Evolutionary conservation across 2,888 invertebrate genomes (phyloP), one percentile per base, ranked within the genome.

Genomic region (Polymixis flavicincta): DNA sequence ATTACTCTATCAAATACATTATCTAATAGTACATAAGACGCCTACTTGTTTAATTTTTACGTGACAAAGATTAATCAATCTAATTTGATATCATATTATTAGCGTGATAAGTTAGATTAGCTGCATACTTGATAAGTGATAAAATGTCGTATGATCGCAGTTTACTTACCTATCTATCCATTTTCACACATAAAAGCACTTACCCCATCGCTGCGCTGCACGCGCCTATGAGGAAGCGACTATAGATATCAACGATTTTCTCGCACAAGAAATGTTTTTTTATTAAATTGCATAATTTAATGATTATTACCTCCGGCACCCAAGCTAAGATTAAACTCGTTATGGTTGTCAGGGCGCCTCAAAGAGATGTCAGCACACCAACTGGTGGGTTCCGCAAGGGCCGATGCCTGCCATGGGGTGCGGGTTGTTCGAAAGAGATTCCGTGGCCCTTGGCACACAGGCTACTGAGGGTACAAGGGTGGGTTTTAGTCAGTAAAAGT

Each of bases 1-100:
- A 57, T 54, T 45, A 74, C 42, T 19, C 52, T 75, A 76, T 74
- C 28, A 64, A 48, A 50, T 28, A 48, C 28, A 2, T 1, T 45
- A 45, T 3, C n/a, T 61, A 22, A 37, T 17, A 6, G 0, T 45
- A 45, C 11, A 11, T 17, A 17, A 48, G 11, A 45, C 55, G 37
- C 55, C 48, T 55, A 48, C 48, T n/a, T 42, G 25, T 19, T 54
- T 32, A 19, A 14, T 76, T 50, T 19, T n/a, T 5, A 64, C 48
- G 65, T 64, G 37, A 76, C 25, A 37, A 25, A 48, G 25, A 63
- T 42, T 6, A 55, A 54, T 54, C 55, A 55, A 25, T 25, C 55
- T 55, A 14, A 8, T 22, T 61, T 5, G 2, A n/a, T 52, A 25
- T 59, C 6, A 25, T 57, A 37, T 37, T 37, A 5, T 37, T 48